These are phyloP conservation scores for Austrofundulus limnaeus DNA, from an alignment of 2,113 vertebrate genomes.

Conservation along the genomic window DNA sequence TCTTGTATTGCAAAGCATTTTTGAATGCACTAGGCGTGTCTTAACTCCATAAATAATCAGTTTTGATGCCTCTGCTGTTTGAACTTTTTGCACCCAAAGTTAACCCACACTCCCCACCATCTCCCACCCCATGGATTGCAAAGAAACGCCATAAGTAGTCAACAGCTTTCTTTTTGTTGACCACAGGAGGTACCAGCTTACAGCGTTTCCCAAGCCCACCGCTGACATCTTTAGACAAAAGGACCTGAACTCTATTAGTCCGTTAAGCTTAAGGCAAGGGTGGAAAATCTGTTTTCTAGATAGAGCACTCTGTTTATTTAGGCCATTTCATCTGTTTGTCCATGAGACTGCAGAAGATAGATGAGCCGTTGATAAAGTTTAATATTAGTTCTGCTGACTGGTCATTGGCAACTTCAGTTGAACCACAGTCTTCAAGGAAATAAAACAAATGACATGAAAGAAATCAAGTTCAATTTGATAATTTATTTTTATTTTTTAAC, in stretches of 20 bases:
- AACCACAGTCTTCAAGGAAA: too few species aligned
- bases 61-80: constrained; percentile 10
- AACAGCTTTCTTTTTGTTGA: constrained; percentile 28
- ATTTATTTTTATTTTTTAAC: too few species aligned
- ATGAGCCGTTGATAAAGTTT: too few species aligned
- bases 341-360: too few species aligned
- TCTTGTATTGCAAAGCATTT: constrained; percentile 17
- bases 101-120: constrained; percentile 9
- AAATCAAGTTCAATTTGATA: too few species aligned
- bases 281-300: too few species aligned
- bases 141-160: constrained; percentile 40
- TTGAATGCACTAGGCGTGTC: not conserved
- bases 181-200: constrained; percentile 30
- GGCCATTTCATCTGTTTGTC: too few species aligned
- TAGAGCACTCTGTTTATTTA: too few species aligned
- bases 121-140: constrained; percentile 34
- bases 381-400: too few species aligned
- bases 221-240: constrained; percentile 40
- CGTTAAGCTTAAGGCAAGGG: constrained; percentile 17
- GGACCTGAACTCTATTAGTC: constrained; percentile 36
- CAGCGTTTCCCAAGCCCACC: constrained; percentile 30
- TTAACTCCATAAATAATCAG: constrained; percentile 5
- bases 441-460: too few species aligned
- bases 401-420: too few species aligned
- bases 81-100: constrained; percentile 11